These are phyloP conservation scores for Trimorus sp. DNA, from an alignment of 2,888 invertebrate genomes.

Conservation along the genomic window DNA sequence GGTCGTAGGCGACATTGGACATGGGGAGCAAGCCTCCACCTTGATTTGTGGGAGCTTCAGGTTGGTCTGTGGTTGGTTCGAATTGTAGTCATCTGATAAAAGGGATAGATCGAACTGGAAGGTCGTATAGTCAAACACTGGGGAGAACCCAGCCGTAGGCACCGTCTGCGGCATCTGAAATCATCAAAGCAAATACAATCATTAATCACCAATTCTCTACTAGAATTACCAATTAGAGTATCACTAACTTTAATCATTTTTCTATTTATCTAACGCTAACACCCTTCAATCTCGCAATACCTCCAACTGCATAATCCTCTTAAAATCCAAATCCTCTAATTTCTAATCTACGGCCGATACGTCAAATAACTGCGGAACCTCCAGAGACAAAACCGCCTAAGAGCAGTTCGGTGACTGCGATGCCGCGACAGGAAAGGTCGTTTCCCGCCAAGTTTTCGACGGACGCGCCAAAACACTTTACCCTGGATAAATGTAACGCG, in stretches of 20 bases:
- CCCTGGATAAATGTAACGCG: constrained; percentile 59
- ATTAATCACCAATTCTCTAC: too few relatives aligned
- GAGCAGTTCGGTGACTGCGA: too few relatives aligned
- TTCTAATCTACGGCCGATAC: too few relatives aligned
- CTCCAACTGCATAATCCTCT: too few relatives aligned
- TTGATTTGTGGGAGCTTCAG: constrained; percentile 82
- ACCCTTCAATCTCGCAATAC: too few relatives aligned
- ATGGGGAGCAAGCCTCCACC: constrained; percentile 82
- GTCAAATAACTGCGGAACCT: too few relatives aligned
- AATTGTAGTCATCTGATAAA: constrained; percentile 84
- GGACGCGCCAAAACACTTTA: constrained; percentile 71
- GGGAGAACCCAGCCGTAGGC: constrained; percentile 89
- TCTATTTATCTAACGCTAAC: too few relatives aligned
- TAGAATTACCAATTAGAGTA: too few relatives aligned
- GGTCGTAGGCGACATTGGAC: constrained; percentile 76
- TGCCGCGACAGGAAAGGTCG: too few relatives aligned
- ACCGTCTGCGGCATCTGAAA: constrained; percentile 92
- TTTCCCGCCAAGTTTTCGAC: constrained; percentile 38
- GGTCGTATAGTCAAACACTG: constrained; percentile 87
- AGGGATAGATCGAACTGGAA: constrained; percentile 89
- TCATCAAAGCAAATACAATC: constrained; percentile 47
- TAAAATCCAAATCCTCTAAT: too few relatives aligned
- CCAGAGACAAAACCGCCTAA: too few relatives aligned
- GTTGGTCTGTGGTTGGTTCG: constrained; percentile 78
- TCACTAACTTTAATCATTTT: too few relatives aligned